Base-by-base conservation (phyloP, 2,888 invertebrate species). In the Diarsia dahlii region DNA sequence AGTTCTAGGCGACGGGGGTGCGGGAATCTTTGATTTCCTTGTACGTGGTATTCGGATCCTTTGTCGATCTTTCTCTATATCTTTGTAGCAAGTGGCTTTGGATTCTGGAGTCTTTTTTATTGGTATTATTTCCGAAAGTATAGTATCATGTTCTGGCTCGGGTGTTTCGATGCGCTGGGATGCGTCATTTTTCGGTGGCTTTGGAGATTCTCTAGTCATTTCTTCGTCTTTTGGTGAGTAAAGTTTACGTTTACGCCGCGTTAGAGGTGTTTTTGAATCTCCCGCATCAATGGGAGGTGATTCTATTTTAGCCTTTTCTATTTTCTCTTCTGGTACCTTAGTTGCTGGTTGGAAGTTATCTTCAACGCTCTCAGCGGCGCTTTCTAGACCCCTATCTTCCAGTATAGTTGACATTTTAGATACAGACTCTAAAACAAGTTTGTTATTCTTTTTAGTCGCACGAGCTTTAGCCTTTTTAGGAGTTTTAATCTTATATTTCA, bases 171-270 rank as follows among this genome's bases (percentile, higher is more conserved):
- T 39, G n/a, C 8, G 8, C 15, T 45, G n/a, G 15, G 45, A 15
- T 63, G n/a, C 0, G n/a, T 45, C 45, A 45, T 45, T 1, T 1
- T 63, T 63, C 23, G n/a, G n/a, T 2, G 73, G 45, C 3, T 66
- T 39, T 6, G 70, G 56, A 10, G 69, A 52, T 46, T 89, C 81
- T 63, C 85, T 74, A 10, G 88, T 78, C 1, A 85, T 74, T 52
- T 88, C 77, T 71, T 91, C 92, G 66, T 93, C 90, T 90, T 95
- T 95, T 0, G 95, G 94, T 1, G 95, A 95, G 74, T 95, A 96
- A 6, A 96, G 89, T 85, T 95, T 96, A 23, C 95, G 93, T 87
- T 93, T 95, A 80, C 89, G 91, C 63, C 90, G 91, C 34, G 82
- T 28, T 79, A 65, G 4, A 87, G 89, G 82, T 18, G 87, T 89